Percentiles rank a stretch among this genome's conserved stretches.
Evolutionary conservation across 2,797 vertebrate genomes (phyloP).

Genomic region (Martes flavigula): DNA sequence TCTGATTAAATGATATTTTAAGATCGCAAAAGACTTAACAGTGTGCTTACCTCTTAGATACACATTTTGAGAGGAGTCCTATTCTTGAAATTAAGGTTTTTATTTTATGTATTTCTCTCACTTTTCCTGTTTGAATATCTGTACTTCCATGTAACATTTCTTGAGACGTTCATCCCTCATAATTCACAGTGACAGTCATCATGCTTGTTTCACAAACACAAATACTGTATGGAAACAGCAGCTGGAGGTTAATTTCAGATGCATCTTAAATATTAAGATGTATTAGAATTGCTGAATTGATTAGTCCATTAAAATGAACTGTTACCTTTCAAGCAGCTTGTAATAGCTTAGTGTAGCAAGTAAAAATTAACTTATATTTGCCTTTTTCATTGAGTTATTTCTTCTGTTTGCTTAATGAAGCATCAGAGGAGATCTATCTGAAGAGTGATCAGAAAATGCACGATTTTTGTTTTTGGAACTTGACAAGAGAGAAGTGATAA

Average conservation of each 20-base stretch:
- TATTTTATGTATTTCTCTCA: neutral
- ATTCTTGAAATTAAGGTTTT: neutral
- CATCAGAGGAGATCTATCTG: conserved; percentile 15
- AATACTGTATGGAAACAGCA: conserved; percentile 71
- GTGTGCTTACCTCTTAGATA: neutral
- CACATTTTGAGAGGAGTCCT: neutral
- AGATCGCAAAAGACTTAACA: neutral
- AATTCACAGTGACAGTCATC: conserved; percentile 73
- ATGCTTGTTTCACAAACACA: conserved; percentile 67
- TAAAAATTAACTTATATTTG: conserved; percentile 42
- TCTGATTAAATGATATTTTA: neutral
- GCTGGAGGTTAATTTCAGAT: conserved; percentile 71
- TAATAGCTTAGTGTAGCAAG: conserved; percentile 58
- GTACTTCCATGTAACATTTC: conserved; percentile 45
- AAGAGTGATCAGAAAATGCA: neutral
- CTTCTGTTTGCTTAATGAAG: conserved; percentile 55
- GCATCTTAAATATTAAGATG: conserved; percentile 71
- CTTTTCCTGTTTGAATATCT: neutral
- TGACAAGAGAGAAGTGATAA: neutral
- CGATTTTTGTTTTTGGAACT: conserved; percentile 55
- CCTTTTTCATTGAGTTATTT: conserved; percentile 30
- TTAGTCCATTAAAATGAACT: conserved; percentile 72
- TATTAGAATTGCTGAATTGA: conserved; percentile 64
- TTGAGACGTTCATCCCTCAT: conserved; percentile 70
- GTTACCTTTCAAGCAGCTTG: conserved; percentile 65